Conservation (phyloP, 2,888 invertebrate genomes). For the Lithophane ornitopus region DNA sequence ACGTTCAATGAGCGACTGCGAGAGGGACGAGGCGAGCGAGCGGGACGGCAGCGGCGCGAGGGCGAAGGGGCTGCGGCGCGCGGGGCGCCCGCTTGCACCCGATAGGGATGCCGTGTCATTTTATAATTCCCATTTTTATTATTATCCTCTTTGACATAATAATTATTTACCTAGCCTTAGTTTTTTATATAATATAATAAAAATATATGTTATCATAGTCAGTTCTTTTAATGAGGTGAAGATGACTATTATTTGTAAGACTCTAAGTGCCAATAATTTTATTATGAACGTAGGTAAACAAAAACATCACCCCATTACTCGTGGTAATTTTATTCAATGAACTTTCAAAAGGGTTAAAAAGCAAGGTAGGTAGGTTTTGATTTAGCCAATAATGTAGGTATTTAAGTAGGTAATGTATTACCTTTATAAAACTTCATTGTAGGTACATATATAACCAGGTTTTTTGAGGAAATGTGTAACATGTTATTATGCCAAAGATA, state of each 20-base stretch:
- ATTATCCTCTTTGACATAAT: slow-evolving; percentile 30
- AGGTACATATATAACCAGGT: too few relatives aligned
- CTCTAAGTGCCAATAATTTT: background rate
- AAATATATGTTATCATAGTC: background rate
- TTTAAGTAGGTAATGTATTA: background rate
- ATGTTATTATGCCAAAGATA: background rate
- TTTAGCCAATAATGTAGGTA: background rate
- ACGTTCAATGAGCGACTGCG: slow-evolving; percentile 88
- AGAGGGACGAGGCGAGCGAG: slow-evolving; percentile 73
- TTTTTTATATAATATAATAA: background rate
- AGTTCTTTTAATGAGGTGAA: background rate
- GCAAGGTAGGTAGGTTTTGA: background rate
- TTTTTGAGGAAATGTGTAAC: background rate
- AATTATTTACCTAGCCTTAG: slow-evolving; percentile 1
- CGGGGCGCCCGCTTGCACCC: slow-evolving; percentile 63
- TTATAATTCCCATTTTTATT: slow-evolving; percentile 52
- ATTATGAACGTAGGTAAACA: slow-evolving; percentile 10
- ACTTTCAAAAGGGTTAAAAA: background rate
- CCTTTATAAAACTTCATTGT: background rate
- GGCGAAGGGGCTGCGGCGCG: slow-evolving; percentile 67
- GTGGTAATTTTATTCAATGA: background rate
- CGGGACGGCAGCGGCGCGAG: slow-evolving; percentile 72
- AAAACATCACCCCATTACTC: background rate
- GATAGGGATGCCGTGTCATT: slow-evolving; percentile 73
- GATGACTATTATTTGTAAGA: background rate